Evolutionary conservation across 2,113 vertebrate genomes (phyloP), one percentile per base, ranked within the genome.

Genomic region (Lanius collurio): DNA sequence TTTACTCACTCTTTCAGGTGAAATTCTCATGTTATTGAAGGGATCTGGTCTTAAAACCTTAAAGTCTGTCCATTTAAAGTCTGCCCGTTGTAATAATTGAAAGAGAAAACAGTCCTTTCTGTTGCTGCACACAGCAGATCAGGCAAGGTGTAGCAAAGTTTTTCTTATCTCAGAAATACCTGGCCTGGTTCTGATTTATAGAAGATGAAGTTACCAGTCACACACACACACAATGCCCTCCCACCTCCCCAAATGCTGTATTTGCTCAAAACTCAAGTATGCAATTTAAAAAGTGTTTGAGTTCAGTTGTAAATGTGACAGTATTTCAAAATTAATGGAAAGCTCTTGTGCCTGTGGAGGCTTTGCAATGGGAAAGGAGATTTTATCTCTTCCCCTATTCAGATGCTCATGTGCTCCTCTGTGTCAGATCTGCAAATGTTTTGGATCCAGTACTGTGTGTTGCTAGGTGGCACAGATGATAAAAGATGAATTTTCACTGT

Each of bases 381-480:
- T 68, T 90, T 78, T 83, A 2, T 92, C 68, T 92, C 44, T 82
- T 31, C 47, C 80, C 56, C 57, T 69, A 9, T 85, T 96, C n/a
- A 69, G 31, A 20, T 80, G 71, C 31, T 85, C 42, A 31, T 57
- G 70, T 24, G 9, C 57, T 94, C 23, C 75, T 93, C 27, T 75
- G 47, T 87, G 87, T 82, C 68, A 87, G 69, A 81, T 78, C 56
- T 78, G 83, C 83, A 81, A 50, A 55, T 62, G 91, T 71, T 67
- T 78, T 5, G 24, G 41, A 88, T 92, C 68, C 59, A 79, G 50
- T 77, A 6, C 83, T 56, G 55, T 59, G 71, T 86, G 94, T 96
- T 96, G 95, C 90, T 94, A 90, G 83, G 89, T 94, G 94, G 94
- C 91, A 97, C 92, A 96, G 95, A 92, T 88, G 95, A 93, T 60